phyloP scores from a whole-genome alignment of 2,888 invertebrate genomes.

The Galeopsomyia nigrocyanea region DNA sequence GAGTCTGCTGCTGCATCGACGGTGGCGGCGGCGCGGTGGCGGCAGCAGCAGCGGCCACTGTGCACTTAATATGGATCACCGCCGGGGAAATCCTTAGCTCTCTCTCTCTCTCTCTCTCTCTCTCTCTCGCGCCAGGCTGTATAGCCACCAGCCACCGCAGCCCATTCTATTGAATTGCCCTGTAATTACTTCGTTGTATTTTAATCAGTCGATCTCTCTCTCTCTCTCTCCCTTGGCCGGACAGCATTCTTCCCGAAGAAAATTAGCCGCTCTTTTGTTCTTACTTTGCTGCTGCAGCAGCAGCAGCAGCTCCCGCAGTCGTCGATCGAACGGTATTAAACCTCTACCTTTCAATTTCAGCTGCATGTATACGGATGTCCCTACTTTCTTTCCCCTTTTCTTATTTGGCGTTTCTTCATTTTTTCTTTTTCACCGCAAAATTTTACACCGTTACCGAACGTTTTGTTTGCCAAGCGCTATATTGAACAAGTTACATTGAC shows the following conservation, averaged over 20 bases:
- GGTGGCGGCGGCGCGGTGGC: neutral
- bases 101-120: too few species aligned
- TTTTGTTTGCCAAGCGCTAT: too few species aligned
- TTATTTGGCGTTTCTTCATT: too few species aligned
- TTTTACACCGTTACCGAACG: too few species aligned
- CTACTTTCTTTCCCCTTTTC: neutral
- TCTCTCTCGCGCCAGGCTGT: too few species aligned
- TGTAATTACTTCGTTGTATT: conserved; percentile 46
- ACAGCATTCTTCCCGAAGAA: conserved; percentile 38
- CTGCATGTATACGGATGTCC: too few species aligned
- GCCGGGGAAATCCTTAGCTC: conserved; percentile 28
- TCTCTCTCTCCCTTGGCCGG: conserved; percentile 8
- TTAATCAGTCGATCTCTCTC: conserved; percentile 41
- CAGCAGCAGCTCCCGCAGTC: neutral
- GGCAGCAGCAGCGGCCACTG: conserved; percentile 1
- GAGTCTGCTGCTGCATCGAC: neutral
- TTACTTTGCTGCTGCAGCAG: neutral
- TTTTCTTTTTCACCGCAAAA: too few species aligned
- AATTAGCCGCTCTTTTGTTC: conserved; percentile 35
- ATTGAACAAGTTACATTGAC: too few species aligned
- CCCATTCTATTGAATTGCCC: conserved; percentile 42
- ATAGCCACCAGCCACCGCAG: too few species aligned
- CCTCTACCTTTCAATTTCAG: too few species aligned
- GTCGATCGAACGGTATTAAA: too few species aligned
- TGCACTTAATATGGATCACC: conserved; percentile 38